Evolutionary conservation across 2,113 vertebrate species (phyloP).

Genomic region (Bettongia penicillata): DNA sequence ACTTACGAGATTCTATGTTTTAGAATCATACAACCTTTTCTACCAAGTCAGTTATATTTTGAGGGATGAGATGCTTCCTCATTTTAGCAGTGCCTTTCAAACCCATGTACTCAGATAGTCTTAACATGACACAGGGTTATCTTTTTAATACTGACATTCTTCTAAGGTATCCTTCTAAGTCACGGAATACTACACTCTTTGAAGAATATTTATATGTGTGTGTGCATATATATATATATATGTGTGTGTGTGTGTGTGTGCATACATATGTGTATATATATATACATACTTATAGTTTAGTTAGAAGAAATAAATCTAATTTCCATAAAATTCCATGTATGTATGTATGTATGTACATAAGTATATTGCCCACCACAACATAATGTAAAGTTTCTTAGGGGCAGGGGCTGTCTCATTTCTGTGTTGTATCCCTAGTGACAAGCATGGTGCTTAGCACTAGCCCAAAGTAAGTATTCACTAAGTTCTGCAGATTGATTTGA

Average conservation of each 20-base stretch:
- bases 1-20: not conserved
- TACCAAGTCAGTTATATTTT: not conserved
- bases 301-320: not conserved
- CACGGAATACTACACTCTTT: not conserved
- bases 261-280: not conserved
- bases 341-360: not conserved
- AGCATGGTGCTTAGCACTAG: not conserved
- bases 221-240: not conserved
- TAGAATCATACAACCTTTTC: not conserved
- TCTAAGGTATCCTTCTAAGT: not conserved
- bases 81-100: not conserved
- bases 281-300: not conserved
- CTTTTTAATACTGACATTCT: not conserved
- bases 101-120: not conserved
- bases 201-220: not conserved
- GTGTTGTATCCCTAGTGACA: not conserved
- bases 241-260: too few species aligned
- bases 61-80: not conserved
- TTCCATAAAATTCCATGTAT: not conserved
- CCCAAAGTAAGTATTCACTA: not conserved
- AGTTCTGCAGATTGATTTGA: not conserved
- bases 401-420: not conserved
- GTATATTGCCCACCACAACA: not conserved
- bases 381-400: not conserved
- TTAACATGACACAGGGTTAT: not conserved